Conservation (phyloP, 2,113 vertebrate genomes). For the Dendropsophus ebraccatus region DNA sequence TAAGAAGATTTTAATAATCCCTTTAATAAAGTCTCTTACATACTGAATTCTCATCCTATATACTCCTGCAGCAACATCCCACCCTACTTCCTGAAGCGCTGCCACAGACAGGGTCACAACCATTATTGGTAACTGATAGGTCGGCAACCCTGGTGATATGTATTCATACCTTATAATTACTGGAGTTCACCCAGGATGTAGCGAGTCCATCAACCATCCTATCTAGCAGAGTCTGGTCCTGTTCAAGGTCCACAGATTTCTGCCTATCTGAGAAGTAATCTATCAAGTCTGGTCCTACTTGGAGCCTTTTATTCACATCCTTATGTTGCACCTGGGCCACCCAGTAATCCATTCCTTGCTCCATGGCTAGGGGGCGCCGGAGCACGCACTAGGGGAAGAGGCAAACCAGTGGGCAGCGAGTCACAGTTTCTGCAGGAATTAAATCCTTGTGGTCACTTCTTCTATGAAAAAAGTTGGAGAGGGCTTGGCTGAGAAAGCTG, state of each 20-base stretch:
- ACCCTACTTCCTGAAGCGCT: no score
- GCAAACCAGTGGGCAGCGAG: slow-evolving; percentile 72
- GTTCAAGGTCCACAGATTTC: slow-evolving; percentile 92
- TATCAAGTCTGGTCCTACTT: slow-evolving; percentile 94
- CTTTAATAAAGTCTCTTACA: no score
- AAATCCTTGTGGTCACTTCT: slow-evolving; percentile 70
- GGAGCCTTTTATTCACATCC: slow-evolving; percentile 91
- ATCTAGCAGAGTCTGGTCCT: slow-evolving; percentile 94
- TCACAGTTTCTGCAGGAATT: slow-evolving; percentile 68
- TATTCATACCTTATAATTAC: slow-evolving; percentile 93
- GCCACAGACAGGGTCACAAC: no score
- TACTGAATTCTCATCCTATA: no score
- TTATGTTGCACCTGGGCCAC: slow-evolving; percentile 93
- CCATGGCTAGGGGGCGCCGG: slow-evolving; percentile 77
- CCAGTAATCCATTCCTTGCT: slow-evolving; percentile 93
- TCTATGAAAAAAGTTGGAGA: slow-evolving; percentile 78
- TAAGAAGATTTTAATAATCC: no score
- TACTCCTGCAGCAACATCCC: no score
- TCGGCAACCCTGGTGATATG: neutral
- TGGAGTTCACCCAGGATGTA: slow-evolving; percentile 96
- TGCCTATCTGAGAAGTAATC: slow-evolving; percentile 92
- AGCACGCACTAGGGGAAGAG: slow-evolving; percentile 65
- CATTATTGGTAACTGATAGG: no score
- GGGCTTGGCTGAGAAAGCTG: slow-evolving; percentile 80
- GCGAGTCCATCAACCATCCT: slow-evolving; percentile 96